Evolutionary conservation across 2,113 vertebrate genomes (phyloP), one percentile per base, ranked within the genome.

Genomic region (Microcebus tavaratra): DNA sequence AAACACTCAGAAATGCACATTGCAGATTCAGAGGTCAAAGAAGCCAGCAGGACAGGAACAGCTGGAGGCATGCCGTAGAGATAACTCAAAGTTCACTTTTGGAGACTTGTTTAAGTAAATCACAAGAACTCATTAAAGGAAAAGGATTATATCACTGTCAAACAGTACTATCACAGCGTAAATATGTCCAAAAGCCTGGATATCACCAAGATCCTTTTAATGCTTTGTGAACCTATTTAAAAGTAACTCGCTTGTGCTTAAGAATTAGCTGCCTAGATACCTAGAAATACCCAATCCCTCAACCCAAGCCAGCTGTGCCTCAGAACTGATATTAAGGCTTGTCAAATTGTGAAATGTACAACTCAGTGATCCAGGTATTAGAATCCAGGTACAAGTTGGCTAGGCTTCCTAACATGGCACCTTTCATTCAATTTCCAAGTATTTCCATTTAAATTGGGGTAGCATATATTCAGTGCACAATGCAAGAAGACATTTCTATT

Each of bases 1-100:
- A 73, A 63, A 45, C 80, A 91, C 21, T 63, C 75, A 59, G 45
- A 79, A 61, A 57, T 11, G 29, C 11, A 29, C 23, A 45, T 3
- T 21, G 29, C 3, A 21, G 48, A 14, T 70, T 57, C 48, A 34
- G 42, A 94, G 45, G 65, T 53, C 70, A 90, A 25, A 27, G 14
- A 1, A n/a, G 12, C 7, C 20, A 20, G 0, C 55, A 3, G 23
- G 59, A 55, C 34, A n/a, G 57, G 55, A 55, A 73, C 50, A 23
- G 82, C 0, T 10, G 18, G 87, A 10, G 1, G 36, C 3, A 0
- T 27, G 31, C 27, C 55, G 4, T 4, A 25, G 6, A 68, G n/a
- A 45, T 12, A 8, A 20, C 20, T 42, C 12, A n/a, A 55, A 21
- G 39, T 50, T 67, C 61, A 20, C 63, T 48, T 86, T 7, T 1